Evolutionary conservation across 1,140 invertebrate species (phyloP).

Genomic region (Megathymus violae): DNA sequence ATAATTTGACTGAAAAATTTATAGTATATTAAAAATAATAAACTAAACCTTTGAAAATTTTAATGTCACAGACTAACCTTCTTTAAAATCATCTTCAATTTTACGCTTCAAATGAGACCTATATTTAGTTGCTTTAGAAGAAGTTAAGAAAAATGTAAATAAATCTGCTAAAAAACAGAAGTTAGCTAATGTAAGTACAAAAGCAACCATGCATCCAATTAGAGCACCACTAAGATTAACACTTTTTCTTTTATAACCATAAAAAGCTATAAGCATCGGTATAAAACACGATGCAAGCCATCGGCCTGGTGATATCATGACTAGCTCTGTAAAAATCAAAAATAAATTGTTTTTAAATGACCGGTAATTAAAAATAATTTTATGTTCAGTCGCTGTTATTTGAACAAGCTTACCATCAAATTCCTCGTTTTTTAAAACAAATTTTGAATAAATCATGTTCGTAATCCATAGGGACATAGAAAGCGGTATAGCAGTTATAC

Average conservation of each 20-base stretch:
- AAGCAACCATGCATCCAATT: constrained; percentile 90
- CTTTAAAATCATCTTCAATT: constrained; percentile 92
- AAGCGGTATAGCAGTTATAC: constrained; percentile 87
- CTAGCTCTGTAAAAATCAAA: constrained; percentile 82
- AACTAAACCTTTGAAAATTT: too few relatives aligned
- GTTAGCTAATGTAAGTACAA: constrained; percentile 91
- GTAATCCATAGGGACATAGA: constrained; percentile 90
- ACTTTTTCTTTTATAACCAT: constrained; percentile 88
- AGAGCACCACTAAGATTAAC: constrained; percentile 88
- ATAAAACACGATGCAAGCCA: constrained; percentile 89
- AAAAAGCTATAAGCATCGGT: constrained; percentile 87
- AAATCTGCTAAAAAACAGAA: constrained; percentile 90
- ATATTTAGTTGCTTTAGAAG: constrained; percentile 93
- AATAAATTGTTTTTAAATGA: too few relatives aligned
- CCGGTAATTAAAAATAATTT: too few relatives aligned
- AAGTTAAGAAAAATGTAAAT: constrained; percentile 91
- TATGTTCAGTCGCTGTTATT: too few relatives aligned
- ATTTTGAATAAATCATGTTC: constrained; percentile 87
- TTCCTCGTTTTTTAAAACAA: constrained; percentile 79
- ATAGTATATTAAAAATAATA: too few relatives aligned
- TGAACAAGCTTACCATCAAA: constrained; percentile 82
- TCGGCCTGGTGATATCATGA: constrained; percentile 88
- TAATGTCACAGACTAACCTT: constrained; percentile 86
- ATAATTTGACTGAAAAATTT: too few relatives aligned
- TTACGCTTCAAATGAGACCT: constrained; percentile 87